phyloP scores from a whole-genome alignment of 2,888 invertebrate genomes.

The Diadromus collaris region DNA sequence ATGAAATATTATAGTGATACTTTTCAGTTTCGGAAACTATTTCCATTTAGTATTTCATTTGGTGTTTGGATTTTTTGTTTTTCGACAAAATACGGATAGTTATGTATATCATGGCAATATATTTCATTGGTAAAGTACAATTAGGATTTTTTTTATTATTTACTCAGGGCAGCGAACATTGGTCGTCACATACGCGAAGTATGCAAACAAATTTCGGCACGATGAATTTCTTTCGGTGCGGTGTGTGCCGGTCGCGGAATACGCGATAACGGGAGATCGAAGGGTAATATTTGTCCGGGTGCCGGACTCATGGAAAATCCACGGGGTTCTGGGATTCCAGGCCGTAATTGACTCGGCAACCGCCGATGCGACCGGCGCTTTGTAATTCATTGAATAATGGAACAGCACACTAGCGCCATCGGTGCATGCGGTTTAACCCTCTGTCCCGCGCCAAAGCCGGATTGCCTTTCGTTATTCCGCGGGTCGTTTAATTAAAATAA shows the following conservation, averaged over 20 bases:
- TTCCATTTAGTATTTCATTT: neutral
- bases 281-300: slow-evolving; percentile 33
- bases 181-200: neutral
- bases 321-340: slow-evolving; percentile 31
- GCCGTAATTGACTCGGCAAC: slow-evolving; percentile 54
- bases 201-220: neutral
- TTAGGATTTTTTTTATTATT: neutral
- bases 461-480: slow-evolving; percentile 31
- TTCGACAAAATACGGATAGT: neutral
- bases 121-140: neutral
- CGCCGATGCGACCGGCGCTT: slow-evolving; percentile 51
- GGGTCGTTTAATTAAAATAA: slow-evolving; percentile 40
- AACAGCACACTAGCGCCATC: slow-evolving; percentile 22
- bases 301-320: slow-evolving; percentile 44
- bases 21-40: neutral
- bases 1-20: neutral
- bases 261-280: slow-evolving; percentile 22
- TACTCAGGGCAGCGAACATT: neutral
- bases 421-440: slow-evolving; percentile 23
- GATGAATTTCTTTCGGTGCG: neutral
- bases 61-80: neutral
- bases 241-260: neutral
- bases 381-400: slow-evolving; percentile 58
- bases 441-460: slow-evolving; percentile 14
- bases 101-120: neutral